A percentile compares a stretch with the other conserved stretches of the same genome.
phyloP scores from a whole-genome alignment of 2,797 vertebrate genomes.

The Amblyraja radiata region DNA sequence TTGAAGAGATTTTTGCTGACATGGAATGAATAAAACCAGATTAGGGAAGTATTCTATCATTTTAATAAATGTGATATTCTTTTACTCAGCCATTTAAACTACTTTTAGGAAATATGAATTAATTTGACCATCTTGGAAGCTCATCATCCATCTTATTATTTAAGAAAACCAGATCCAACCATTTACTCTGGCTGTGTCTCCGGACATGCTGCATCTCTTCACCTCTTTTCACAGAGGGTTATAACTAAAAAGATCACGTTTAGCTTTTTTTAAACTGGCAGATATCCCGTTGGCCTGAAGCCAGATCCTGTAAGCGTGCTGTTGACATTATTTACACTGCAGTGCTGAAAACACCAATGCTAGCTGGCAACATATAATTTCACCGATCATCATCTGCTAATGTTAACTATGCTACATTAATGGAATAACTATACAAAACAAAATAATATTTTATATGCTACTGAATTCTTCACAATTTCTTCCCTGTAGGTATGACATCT shows the following conservation, averaged over 20 bases:
- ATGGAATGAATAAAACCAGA: neutral
- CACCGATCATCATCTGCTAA: constrained; percentile 55
- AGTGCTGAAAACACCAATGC: constrained; percentile 53
- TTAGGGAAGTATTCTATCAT: neutral
- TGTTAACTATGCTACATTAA: constrained; percentile 52
- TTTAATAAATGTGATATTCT: neutral
- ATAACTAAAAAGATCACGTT: constrained; percentile 55
- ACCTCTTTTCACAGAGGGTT: constrained; percentile 28
- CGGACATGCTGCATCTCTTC: constrained; percentile 29
- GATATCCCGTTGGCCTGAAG: constrained; percentile 56
- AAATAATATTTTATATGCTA: constrained; percentile 37
- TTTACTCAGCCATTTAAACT: neutral
- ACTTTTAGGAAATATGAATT: neutral
- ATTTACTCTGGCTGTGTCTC: constrained; percentile 8
- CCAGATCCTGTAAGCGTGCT: constrained; percentile 52
- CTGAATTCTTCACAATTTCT: constrained; percentile 35
- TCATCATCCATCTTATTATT: neutral
- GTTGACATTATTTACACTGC: constrained; percentile 52
- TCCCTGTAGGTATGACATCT: constrained; percentile 86
- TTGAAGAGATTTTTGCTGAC: neutral
- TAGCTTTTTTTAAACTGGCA: constrained; percentile 55
- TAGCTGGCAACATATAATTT: constrained; percentile 60
- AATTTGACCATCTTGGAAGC: constrained; percentile 10
- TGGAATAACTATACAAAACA: constrained; percentile 48
- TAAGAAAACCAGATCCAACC: constrained; percentile 12